Evolutionary conservation across 2,113 vertebrate genomes (phyloP).

Genomic region (Pedetes capensis): DNA sequence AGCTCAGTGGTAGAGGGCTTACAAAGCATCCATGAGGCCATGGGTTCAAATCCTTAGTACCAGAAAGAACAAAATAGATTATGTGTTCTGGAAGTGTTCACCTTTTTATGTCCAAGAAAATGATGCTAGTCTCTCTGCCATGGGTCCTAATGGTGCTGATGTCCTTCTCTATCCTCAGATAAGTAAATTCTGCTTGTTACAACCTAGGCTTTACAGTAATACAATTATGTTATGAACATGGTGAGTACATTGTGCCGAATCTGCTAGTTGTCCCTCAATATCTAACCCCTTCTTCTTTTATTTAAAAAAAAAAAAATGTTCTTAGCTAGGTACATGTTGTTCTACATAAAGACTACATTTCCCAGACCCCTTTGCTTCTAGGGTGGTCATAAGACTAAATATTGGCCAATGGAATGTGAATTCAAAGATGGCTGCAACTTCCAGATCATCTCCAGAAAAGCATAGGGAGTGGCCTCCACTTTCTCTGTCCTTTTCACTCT

Average conservation of each 20-base stretch:
- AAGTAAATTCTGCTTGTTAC: constrained; percentile 1
- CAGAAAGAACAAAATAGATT: no score
- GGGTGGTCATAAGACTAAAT: background rate
- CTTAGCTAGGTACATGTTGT: background rate
- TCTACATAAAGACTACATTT: background rate
- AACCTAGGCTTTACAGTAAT: background rate
- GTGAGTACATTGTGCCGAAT: background rate
- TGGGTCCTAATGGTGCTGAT: background rate
- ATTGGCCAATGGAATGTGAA: background rate
- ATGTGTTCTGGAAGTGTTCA: background rate
- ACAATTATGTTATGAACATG: background rate
- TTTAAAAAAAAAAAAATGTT: background rate
- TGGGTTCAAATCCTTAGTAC: no score
- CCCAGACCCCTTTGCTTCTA: background rate
- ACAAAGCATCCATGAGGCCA: no score
- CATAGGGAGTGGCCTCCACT: background rate
- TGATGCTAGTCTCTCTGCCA: background rate
- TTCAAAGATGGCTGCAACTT: background rate
- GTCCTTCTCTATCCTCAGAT: background rate
- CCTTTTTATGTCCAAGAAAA: background rate
- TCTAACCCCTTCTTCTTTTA: background rate
- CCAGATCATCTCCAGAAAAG: background rate
- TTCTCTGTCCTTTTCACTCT: background rate
- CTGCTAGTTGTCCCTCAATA: background rate
- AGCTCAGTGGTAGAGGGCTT: no score